Evolutionary conservation across 2,888 invertebrate genomes (phyloP).

Genomic region (Gnatocerus cornutus): DNA sequence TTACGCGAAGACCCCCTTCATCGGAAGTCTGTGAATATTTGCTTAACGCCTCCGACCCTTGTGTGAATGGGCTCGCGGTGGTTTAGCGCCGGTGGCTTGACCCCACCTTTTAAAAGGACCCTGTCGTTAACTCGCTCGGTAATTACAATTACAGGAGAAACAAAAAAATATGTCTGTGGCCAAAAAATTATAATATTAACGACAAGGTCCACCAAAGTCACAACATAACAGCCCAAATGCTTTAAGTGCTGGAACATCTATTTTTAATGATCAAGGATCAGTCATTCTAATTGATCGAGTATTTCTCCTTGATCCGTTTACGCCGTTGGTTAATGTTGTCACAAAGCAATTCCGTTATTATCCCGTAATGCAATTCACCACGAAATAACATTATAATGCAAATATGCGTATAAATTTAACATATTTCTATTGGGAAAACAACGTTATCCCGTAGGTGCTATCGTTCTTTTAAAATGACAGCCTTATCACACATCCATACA

Average conservation of each 20-base stretch:
- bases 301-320: constrained; percentile 29
- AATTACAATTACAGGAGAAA: constrained; percentile 5
- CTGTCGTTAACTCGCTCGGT: constrained; percentile 26
- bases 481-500: constrained; percentile 67
- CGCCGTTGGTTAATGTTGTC: constrained; percentile 29
- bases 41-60: constrained; percentile 45
- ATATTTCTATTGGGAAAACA: constrained; percentile 68
- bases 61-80: constrained; percentile 29
- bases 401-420: constrained; percentile 66
- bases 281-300: constrained; percentile 36
- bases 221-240: no score
- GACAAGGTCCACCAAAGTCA: no score
- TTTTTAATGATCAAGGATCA: constrained; percentile 7
- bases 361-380: constrained; percentile 35
- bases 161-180: neutral
- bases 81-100: constrained; percentile 25
- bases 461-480: constrained; percentile 71
- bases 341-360: constrained; percentile 48
- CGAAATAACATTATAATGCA: constrained; percentile 64
- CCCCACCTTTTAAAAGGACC: constrained; percentile 20
- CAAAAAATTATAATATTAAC: neutral
- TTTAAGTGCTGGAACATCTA: neutral
- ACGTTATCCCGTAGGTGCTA: constrained; percentile 68
- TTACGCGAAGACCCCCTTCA: constrained; percentile 26
- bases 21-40: constrained; percentile 47